Base-by-base conservation (phyloP, 2,888 invertebrate species). In the Drosophila emarginata region DNA sequence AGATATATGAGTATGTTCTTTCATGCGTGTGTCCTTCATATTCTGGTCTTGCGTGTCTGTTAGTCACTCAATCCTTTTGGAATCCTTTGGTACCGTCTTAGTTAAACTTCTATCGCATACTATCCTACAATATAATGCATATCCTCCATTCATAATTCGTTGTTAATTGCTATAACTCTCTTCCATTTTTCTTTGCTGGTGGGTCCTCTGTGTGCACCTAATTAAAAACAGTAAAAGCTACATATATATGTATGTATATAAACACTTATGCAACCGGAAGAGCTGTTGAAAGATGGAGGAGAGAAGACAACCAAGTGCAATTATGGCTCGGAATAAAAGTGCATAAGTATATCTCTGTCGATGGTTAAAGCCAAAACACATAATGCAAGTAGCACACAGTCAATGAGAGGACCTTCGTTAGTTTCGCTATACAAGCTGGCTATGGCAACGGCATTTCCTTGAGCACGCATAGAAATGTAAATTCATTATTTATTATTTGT, bases 401-500 rank as follows among this genome's bases (percentile, higher is more conserved):
- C 50, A 9, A 18, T 60, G 36, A 54, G 54, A 60, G 59, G 45
- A 45, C 66, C 53, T 53, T 61, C 67, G 56, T 56, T 50, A 56
- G 53, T 53, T 14, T 52, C 15, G 32, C 53, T 5, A 50, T 52
- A 21, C 23, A 50, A 50, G 56, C 51, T 32, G 65, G 71, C 60
- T 60, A 71, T 61, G 71, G 71, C 71, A 71, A 71, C 64, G 71
- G 64, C 60, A 56, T 56, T 51, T 62, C 52, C 68, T 56, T 62
- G 69, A 67, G 64, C 73, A 86, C 82, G 87, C 85, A 81, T 84
- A 84, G 84, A 84, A 87, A 84, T 84, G 87, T 82, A 84, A 84
- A 84, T 84, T 84, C 87, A 84, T 84, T 84, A 84, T 84, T 84
- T 84, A 84, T 84, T 84, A 87, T 84, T 87, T 84, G 84, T 84